Base-by-base conservation (phyloP, 2,888 invertebrate genomes). In the Acholoe squamosa region DNA sequence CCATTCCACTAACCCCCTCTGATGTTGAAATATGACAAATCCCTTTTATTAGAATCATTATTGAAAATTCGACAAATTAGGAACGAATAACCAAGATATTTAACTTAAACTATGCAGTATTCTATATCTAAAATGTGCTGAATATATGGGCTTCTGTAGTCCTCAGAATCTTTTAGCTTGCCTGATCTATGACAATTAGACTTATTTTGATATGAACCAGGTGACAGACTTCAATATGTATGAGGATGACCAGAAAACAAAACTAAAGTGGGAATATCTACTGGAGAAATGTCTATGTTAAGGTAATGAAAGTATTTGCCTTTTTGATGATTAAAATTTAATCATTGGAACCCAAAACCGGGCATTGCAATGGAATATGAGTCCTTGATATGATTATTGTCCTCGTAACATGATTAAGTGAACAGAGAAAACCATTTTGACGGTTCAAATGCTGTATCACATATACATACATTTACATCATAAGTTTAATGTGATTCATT, bases 191-290 rank as follows among this genome's bases (percentile, higher is more conserved):
- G 43, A 43, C 43, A 43, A 7, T 10, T 7, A 43, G 43, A 7
- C 43, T 43, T 43, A 7, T 7, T 43, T 43, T 43, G 43, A 43
- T n/a, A n/a, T n/a, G n/a, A n/a, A 91, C 22, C 89, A 95, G 95
- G 93, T 93, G 25, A 91, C 93, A 86, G 93, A 94, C 19, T 94
- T 94, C 86, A 86, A 92, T 84, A 54, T 89, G 43, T 54, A 94
- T n/a, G 89, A 91, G 67, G 91, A 91, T 31, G 92, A 93, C 28
- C 92, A 93, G 89, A 94, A 93, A 90, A 95, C 95, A n/a, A 90
- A 93, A 22, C 90, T 94, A n/a, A 95, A 95, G 89, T 95, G 95
- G 95, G 93, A 92, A 31, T 94, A 92, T 91, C 92, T 95, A 14
- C 91, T 95, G 52, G 95, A 95, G 91, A 93, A 93, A 91, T 94